These are phyloP conservation scores for Monopis laevigella DNA, from an alignment of 2,888 invertebrate species.

Conservation along the genomic window DNA sequence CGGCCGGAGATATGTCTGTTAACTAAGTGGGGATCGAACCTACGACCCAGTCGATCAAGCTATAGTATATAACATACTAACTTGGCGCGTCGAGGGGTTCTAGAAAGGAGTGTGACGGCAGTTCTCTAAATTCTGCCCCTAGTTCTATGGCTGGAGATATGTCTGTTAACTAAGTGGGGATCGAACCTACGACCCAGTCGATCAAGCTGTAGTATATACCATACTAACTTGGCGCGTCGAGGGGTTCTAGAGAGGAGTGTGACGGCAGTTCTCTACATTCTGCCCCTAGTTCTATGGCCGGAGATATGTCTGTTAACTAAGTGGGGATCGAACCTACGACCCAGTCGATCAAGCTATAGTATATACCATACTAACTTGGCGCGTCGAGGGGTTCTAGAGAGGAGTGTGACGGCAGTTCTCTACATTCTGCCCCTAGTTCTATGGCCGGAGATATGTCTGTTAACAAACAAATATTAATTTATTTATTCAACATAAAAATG, in stretches of 20 bases:
- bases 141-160: conserved; percentile 44
- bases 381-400: conserved; percentile 35
- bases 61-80: conserved; percentile 29
- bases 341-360: no score
- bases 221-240: conserved; percentile 41
- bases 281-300: conserved; percentile 48
- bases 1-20: conserved; percentile 35
- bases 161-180: conserved; percentile 25
- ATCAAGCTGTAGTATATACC: no score
- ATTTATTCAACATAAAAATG: no score
- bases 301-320: conserved; percentile 28
- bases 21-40: no score
- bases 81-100: conserved; percentile 39
- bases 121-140: conserved; percentile 51
- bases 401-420: conserved; percentile 41
- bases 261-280: conserved; percentile 50
- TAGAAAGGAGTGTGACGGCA: conserved; percentile 33
- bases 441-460: conserved; percentile 39
- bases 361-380: conserved; percentile 40
- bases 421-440: conserved; percentile 52
- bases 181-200: no score
- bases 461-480: no score
- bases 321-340: no score
- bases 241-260: conserved; percentile 30
- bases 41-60: no score